A percentile compares a stretch with the other conserved stretches of the same genome.
Evolutionary conservation across 2,113 vertebrate species (phyloP).

Genomic region (Podocnemis expansa): DNA sequence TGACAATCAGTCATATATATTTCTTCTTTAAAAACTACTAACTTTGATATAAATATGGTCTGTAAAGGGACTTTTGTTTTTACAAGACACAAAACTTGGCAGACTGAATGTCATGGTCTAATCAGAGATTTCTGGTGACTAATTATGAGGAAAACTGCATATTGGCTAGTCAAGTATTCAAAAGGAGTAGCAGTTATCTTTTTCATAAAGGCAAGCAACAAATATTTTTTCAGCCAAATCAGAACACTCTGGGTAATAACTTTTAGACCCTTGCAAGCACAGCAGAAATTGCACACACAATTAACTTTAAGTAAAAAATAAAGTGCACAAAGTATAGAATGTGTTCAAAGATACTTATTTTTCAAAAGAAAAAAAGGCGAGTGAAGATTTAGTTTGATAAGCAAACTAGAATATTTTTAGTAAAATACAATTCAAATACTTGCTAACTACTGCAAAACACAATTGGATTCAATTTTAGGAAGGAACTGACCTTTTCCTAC

Average conservation of each 20-base stretch:
- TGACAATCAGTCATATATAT: neutral
- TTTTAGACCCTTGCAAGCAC: neutral
- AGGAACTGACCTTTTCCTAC: neutral
- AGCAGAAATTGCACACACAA: neutral
- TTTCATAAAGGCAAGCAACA: neutral
- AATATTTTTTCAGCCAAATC: neutral
- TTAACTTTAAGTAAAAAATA: neutral
- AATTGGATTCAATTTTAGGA: neutral
- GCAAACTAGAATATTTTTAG: neutral
- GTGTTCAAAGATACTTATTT: neutral
- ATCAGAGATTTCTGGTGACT: neutral
- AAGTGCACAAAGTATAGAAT: neutral
- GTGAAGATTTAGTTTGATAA: neutral
- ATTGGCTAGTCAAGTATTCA: neutral
- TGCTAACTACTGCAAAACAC: neutral
- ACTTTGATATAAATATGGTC: neutral
- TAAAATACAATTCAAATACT: neutral
- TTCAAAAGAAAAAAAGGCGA: neutral
- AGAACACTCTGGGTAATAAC: neutral
- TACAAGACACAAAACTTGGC: neutral
- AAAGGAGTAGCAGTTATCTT: neutral
- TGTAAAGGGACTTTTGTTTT: neutral
- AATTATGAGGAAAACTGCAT: neutral
- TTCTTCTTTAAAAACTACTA: neutral
- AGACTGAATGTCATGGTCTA: neutral